Base-by-base conservation (phyloP, 2,113 vertebrate species). In the Etheostoma spectabile region DNA sequence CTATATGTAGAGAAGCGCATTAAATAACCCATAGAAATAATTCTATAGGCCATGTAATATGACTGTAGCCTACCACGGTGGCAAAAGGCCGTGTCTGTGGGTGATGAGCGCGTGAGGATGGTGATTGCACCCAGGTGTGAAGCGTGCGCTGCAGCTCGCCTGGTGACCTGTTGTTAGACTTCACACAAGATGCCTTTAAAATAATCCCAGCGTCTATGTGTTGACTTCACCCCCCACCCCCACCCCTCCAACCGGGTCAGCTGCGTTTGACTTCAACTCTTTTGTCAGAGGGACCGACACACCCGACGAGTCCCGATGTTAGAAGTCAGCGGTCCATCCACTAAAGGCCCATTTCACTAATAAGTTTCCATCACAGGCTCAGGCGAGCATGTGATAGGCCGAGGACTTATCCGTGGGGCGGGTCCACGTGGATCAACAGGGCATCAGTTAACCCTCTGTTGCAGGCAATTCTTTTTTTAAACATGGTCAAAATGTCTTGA, bases 91-190 rank as follows among this genome's bases (percentile, higher is more conserved):
- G 3, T 57, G 49, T 27, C 8, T 24, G 73, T 35, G 62, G 13
- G 75, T 42, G 74, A 49, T n/a, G 75, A 66, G 48, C 8, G 91
- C 87, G 88, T 74, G 74, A 76, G 56, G 78, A 49, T 83, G 77
- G 78, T 62, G 8, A 42, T 92, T 24, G 52, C 89, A 85, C 86
- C 74, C 21, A 56, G 14, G 89, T 90, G 91, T 86, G 16, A 94
- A 92, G 92, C 89, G 93, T 92, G 93, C 74, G 65, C 81, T 16
- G 70, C 77, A n/a, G 87, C 68, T 82, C 82, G 52, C 70, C 72
- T 8, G 63, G 57, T 30, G 59, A 16, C 75, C 82, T 67, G 2
- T 1, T 80, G 84, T 91, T 79, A 65, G 67, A 67, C 68, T 87
- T 90, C 81, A 79, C 87, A 84, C 77, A 4, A 22, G 16, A 56